These are phyloP conservation scores for Zelleria hepariella DNA, from an alignment of 2,888 invertebrate genomes.

Conservation along the genomic window DNA sequence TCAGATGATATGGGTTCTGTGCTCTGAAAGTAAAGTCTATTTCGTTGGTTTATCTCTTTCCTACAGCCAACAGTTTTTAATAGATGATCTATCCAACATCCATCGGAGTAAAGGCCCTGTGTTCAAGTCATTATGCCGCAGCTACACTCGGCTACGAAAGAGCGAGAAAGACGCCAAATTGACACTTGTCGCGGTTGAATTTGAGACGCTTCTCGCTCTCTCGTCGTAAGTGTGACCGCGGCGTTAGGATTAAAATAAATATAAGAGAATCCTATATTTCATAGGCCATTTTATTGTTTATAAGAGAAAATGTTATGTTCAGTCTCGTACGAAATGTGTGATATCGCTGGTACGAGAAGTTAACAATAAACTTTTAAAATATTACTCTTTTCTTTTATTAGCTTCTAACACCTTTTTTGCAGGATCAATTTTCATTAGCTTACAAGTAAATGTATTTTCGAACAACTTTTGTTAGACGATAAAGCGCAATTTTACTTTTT, in stretches of 20 bases:
- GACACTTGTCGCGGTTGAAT: too few species aligned
- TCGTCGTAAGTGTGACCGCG: too few species aligned
- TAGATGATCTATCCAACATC: not conserved
- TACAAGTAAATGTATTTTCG: too few species aligned
- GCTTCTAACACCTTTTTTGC: not conserved
- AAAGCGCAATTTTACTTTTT: too few species aligned
- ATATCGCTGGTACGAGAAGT: not conserved
- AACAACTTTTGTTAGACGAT: too few species aligned
- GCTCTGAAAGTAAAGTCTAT: not conserved
- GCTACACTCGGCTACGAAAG: too few species aligned
- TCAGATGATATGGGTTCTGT: not conserved
- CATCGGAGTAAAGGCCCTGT: not conserved
- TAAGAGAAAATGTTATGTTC: not conserved
- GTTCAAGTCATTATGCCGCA: not conserved
- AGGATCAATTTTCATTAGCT: too few species aligned
- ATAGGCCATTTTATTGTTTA: constrained; percentile 1
- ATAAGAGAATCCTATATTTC: constrained; percentile 2
- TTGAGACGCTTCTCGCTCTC: too few species aligned
- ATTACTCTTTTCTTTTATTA: not conserved
- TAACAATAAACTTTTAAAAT: not conserved
- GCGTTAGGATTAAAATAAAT: not conserved
- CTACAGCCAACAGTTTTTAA: not conserved
- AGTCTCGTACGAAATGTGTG: not conserved
- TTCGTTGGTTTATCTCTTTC: not conserved
- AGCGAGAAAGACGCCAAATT: too few species aligned